Conservation (phyloP, 2,797 vertebrate genomes). For the Hylomyscus alleni region DNA sequence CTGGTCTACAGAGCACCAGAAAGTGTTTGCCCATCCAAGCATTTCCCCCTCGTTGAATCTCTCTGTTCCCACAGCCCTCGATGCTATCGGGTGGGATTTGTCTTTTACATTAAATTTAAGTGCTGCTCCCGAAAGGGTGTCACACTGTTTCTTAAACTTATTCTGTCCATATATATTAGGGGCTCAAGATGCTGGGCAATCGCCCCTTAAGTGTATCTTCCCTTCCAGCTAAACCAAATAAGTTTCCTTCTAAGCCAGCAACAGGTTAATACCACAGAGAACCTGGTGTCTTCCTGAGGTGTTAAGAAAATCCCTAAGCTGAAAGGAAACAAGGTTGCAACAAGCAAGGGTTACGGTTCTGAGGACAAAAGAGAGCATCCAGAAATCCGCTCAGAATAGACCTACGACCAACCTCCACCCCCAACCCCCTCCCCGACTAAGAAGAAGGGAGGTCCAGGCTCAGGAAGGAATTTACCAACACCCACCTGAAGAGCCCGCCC, state of each 20-base stretch:
- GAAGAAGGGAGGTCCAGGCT: not conserved
- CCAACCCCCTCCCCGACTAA: no score
- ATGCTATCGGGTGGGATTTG: not conserved
- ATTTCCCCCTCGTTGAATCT: not conserved
- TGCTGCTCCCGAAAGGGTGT: no score
- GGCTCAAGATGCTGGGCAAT: not conserved
- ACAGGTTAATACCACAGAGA: no score
- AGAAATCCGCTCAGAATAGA: not conserved
- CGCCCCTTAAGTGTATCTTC: not conserved
- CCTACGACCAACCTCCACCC: no score
- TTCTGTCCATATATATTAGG: not conserved
- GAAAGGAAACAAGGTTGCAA: not conserved
- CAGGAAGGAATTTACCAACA: not conserved
- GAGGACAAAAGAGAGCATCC: not conserved
- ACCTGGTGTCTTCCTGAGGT: not conserved
- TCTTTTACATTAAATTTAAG: not conserved
- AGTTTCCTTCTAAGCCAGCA: not conserved
- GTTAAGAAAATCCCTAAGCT: not conserved
- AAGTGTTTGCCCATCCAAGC: no score
- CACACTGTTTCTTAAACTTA: not conserved
- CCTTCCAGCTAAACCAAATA: not conserved
- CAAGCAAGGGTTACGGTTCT: not conserved
- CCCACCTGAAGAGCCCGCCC: not conserved
- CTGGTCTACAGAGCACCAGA: not conserved
- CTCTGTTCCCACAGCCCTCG: not conserved